Evolutionary conservation across 2,888 invertebrate genomes (phyloP).

Genomic region (Pyrocoelia pectoralis): DNA sequence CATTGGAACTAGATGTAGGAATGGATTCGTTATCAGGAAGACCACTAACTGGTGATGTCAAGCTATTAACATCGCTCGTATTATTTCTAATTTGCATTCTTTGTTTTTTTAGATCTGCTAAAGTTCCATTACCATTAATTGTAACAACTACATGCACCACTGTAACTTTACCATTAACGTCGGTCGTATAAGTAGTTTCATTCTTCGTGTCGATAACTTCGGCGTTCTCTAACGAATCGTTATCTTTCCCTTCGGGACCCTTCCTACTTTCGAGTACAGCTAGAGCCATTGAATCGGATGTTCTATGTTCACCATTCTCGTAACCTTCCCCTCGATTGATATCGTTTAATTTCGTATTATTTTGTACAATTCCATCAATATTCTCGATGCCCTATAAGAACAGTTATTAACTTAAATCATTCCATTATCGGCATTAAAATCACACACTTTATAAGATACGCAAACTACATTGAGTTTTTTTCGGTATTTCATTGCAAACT

Average conservation of each 20-base stretch:
- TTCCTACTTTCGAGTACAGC: constrained; percentile 62
- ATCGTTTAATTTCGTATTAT: constrained; percentile 27
- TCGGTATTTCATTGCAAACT: constrained; percentile 43
- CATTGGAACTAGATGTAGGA: constrained; percentile 57
- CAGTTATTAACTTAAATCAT: constrained; percentile 18
- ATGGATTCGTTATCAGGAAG: constrained; percentile 61
- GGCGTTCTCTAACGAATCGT: constrained; percentile 71
- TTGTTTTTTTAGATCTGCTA: constrained; percentile 94
- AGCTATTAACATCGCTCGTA: constrained; percentile 60
- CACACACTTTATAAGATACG: constrained; percentile 54
- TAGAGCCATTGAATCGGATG: constrained; percentile 33
- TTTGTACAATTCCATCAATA: constrained; percentile 35
- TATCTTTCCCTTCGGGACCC: constrained; percentile 85
- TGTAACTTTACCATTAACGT: constrained; percentile 68
- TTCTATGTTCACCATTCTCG: constrained; percentile 15
- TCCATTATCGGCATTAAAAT: neutral
- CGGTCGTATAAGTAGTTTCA: constrained; percentile 69
- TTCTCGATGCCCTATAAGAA: constrained; percentile 50
- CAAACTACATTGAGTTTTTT: constrained; percentile 49
- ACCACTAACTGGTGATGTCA: constrained; percentile 57
- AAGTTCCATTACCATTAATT: constrained; percentile 79
- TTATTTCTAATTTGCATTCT: constrained; percentile 82
- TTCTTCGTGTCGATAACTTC: constrained; percentile 67
- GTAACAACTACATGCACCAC: constrained; percentile 72
- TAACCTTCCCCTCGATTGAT: constrained; percentile 42